These are phyloP conservation scores for Temnothorax curvispinosus DNA, from an alignment of 1,140 invertebrate species.

Conservation along the genomic window DNA sequence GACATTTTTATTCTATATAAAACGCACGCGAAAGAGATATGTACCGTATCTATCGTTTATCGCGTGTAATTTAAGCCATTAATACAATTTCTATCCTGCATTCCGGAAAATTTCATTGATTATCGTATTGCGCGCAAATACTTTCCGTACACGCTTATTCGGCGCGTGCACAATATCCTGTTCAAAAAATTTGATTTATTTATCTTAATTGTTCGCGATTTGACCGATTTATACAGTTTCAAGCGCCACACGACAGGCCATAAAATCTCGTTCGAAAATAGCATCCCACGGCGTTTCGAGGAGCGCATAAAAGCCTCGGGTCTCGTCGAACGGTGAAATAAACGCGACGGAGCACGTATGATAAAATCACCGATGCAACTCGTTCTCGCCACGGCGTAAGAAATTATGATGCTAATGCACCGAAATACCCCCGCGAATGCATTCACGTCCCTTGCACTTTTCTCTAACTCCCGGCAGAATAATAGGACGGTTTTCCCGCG, in stretches of 20 bases:
- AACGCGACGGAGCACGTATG: neutral
- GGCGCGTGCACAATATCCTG: conserved; percentile 10
- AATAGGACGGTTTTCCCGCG: neutral
- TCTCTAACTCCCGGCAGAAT: neutral
- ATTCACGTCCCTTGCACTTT: conserved; percentile 16
- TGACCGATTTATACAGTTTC: conserved; percentile 39
- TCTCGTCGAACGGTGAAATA: conserved; percentile 9
- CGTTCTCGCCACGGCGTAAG: neutral
- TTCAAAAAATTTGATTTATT: conserved; percentile 52
- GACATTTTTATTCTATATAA: neutral
- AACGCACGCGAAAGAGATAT: neutral
- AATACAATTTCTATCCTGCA: conserved; percentile 33
- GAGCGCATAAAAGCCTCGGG: neutral
- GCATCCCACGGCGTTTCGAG: neutral
- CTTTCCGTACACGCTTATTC: neutral
- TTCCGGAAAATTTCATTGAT: conserved; percentile 41
- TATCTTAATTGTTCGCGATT: conserved; percentile 54
- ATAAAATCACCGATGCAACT: conserved; percentile 8
- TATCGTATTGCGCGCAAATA: conserved; percentile 16
- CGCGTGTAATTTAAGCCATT: conserved; percentile 37
- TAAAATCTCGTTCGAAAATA: conserved; percentile 26
- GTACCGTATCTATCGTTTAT: neutral
- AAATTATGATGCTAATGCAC: conserved; percentile 37
- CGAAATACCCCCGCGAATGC: neutral
- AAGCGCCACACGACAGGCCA: neutral